Evolutionary conservation across 2,113 vertebrate genomes (phyloP).

Genomic region (Corydoras maculifer): DNA sequence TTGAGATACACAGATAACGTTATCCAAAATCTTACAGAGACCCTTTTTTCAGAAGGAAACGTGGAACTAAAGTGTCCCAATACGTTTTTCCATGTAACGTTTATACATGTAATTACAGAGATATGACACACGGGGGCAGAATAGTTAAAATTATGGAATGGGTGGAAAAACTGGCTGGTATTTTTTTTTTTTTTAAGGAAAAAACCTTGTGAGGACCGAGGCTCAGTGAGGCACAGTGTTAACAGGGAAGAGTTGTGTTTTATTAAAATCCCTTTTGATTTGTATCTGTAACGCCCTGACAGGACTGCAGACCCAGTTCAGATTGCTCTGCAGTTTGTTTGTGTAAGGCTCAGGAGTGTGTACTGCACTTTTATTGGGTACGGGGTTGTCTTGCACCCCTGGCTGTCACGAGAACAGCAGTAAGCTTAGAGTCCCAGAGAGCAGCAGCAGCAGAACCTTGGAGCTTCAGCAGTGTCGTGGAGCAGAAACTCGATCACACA

Average conservation of each 20-base stretch:
- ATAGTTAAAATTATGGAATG: background rate
- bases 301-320: background rate
- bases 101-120: background rate
- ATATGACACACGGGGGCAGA: background rate
- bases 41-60: too few relatives aligned
- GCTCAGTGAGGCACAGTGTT: too few relatives aligned
- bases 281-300: too few relatives aligned
- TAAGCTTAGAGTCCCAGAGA: slow-evolving; percentile 66
- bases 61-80: too few relatives aligned
- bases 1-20: too few relatives aligned
- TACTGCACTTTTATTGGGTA: slow-evolving; percentile 23
- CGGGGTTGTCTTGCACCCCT: slow-evolving; percentile 45
- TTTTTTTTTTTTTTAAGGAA: too few relatives aligned
- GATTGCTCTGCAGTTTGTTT: slow-evolving; percentile 7
- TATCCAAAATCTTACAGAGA: too few relatives aligned
- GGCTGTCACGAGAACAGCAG: slow-evolving; percentile 38
- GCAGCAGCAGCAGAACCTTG: slow-evolving; percentile 49
- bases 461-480: slow-evolving; percentile 60
- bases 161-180: too few relatives aligned
- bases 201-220: too few relatives aligned
- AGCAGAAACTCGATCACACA: slow-evolving; percentile 64
- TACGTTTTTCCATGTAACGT: too few relatives aligned
- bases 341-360: slow-evolving; percentile 41
- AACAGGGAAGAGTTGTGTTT: too few relatives aligned
- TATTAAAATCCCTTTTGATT: too few relatives aligned